Evolutionary conservation across 2,113 vertebrate genomes (phyloP).

Genomic region (Pungitius pungitius): DNA sequence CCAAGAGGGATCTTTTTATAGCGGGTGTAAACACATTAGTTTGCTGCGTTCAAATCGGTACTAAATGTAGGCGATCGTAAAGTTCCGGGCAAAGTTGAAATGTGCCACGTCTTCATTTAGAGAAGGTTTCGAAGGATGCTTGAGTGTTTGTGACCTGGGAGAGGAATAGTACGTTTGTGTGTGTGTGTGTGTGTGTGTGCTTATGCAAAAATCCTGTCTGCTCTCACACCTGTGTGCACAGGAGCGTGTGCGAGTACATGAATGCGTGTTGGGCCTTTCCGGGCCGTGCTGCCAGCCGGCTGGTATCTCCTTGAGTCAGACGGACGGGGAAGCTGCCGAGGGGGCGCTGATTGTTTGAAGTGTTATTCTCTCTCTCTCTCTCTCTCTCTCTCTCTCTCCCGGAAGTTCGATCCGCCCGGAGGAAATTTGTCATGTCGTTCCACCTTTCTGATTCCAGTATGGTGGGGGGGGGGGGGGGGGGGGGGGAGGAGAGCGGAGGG

Average conservation of each 20-base stretch:
- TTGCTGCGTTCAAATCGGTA: constrained; percentile 41
- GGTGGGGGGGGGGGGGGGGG: neutral
- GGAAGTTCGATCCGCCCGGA: constrained; percentile 59
- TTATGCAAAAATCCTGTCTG: no score
- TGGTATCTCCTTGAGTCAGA: constrained; percentile 62
- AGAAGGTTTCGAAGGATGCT: neutral
- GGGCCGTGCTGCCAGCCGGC: constrained; percentile 49
- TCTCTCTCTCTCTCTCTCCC: no score
- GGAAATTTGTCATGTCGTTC: constrained; percentile 72
- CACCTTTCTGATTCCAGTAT: constrained; percentile 55
- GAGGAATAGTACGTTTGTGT: constrained; percentile 11
- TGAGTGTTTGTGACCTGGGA: constrained; percentile 15
- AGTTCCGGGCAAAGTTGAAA: constrained; percentile 32
- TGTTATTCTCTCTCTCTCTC: no score
- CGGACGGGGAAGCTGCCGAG: constrained; percentile 43
- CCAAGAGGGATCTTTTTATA: constrained; percentile 52
- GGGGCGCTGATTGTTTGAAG: constrained; percentile 54
- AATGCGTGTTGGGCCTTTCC: constrained; percentile 5
- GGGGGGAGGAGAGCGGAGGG: no score
- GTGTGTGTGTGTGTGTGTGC: no score
- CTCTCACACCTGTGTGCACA: constrained; percentile 49
- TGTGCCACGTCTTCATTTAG: constrained; percentile 6
- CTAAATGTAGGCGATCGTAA: constrained; percentile 24
- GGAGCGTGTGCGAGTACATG: neutral
- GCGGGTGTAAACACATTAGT: constrained; percentile 48